Evolutionary conservation across 2,797 vertebrate species (phyloP), one percentile per base, ranked within the genome.

Genomic region (Anabacerthia variegaticeps): DNA sequence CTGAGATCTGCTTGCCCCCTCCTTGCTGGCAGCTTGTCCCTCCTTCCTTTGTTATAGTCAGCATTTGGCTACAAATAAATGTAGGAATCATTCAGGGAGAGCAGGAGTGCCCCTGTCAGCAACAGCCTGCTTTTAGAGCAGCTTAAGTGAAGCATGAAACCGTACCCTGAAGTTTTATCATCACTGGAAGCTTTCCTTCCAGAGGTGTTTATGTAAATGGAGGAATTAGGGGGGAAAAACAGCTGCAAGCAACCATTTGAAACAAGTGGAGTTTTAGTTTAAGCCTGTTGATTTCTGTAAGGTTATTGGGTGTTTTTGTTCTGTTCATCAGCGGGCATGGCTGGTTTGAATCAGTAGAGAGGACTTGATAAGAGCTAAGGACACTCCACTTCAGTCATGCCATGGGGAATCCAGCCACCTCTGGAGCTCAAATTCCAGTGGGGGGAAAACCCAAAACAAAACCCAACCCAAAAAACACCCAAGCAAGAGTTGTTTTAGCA

Each of bases 161-260:
- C 34, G 7, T 83, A 52, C 41, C 52, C 17, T 0, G 49, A 82
- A 90, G 37, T 78, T 93, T 73, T 88, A 39, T 41, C 79, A 46
- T 84, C 48, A 37, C 27, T 67, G 61, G 55, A 86, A 81, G 79
- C 74, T 79, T 82, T 90, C 27, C 52, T 93, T 93, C 32, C 55
- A 48, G 79, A 93, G 76, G 54, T 91, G 34, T 86, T 91, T 49
- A 55, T 73, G 63, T 63, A 73, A 95, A 68, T 59, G 36, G 72
- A 69, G 61, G 48, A 84, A 83, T 68, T 80, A 71, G 66, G 28
- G 28, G 22, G 1, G 3, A 8, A 1, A 10, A 59, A 20, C 21
- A 56, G 32, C 76, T 76, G 27, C 49, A 78, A 69, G 79, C n/a
- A 94, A 23, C 39, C 39, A 9, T 2, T 69, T 39, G 74, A 72